Base-by-base conservation (phyloP, 2,888 invertebrate species). In the Diarsia brunnea region DNA sequence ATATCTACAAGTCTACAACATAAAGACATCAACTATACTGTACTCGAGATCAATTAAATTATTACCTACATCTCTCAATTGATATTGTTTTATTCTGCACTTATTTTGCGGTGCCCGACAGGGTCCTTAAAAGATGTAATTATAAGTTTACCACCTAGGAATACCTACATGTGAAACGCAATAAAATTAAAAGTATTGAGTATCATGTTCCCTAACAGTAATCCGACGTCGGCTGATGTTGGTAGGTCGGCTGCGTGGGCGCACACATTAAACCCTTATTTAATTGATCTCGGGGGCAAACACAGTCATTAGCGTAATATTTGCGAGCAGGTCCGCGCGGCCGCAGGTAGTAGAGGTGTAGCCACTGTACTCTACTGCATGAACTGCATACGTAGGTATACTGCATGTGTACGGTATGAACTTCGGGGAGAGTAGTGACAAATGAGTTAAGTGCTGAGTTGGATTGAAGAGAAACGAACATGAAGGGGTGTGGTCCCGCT, bases 211-310 rank as follows among this genome's bases (percentile, higher is more conserved):
- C 7, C 38, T 8, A 38, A 8, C 38, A 8, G 38, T 38, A 38
- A 38, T 38, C 45, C 45, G 45, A 47, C 45, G 45, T 14, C 14
- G 45, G 14, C 45, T 4, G 14, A 24, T 53, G n/a, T 5, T 53
- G 53, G 16, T 16, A 1, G 16, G 24, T 55, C 12, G 14, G 10
- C 53, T 45, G 65, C 60, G 68, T 53, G 58, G 60, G 53, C 49
- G 43, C 31, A 19, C 24, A 27, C 27, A 61, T 69, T 69, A 27
- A 69, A 76, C 63, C 55, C 14, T 61, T 60, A 74, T 21, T 79
- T 69, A 78, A 83, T 80, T 68, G 67, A 49, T 78, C 24, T 31
- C n/a, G 4, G 45, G 49, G 72, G 60, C 69, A 71, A 60, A 72
- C 31, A 64, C 55, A 31, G 65, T 69, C 72, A 81, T 78, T 64